Evolutionary conservation across 2,113 vertebrate genomes (phyloP).

Genomic region (Otocyon megalotis): DNA sequence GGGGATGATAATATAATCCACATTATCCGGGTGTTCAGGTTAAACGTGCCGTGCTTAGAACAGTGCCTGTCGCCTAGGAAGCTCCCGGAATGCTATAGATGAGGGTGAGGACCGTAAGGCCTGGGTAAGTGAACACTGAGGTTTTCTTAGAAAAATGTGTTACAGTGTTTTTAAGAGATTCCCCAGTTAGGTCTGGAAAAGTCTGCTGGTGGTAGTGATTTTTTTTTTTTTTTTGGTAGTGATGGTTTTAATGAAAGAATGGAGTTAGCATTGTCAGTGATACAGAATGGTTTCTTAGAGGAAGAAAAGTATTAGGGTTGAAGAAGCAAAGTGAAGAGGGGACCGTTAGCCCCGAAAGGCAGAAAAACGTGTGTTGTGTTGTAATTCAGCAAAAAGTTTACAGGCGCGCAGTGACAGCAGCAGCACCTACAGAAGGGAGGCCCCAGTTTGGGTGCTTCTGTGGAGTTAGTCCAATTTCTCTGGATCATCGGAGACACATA

Average conservation of each 20-base stretch:
- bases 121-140: background rate
- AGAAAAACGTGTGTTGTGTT: background rate
- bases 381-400: background rate
- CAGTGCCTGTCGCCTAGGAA: background rate
- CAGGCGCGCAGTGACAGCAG: background rate
- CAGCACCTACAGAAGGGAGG: slow-evolving; percentile 18
- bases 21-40: background rate
- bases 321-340: background rate
- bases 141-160: slow-evolving; percentile 10
- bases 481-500: slow-evolving; percentile 49
- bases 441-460: background rate
- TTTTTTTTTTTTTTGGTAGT: too few relatives aligned
- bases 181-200: background rate
- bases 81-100: background rate
- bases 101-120: background rate
- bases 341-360: rapidly evolving
- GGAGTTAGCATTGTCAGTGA: background rate
- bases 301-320: background rate
- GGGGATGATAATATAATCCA: background rate
- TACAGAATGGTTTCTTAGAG: background rate
- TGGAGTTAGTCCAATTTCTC: slow-evolving; percentile 52
- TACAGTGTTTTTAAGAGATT: background rate
- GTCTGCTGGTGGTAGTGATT: background rate
- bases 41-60: background rate
- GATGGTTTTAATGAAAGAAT: slow-evolving; percentile 2